Evolutionary conservation across 2,888 invertebrate genomes (phyloP), one percentile per base, ranked within the genome.

Genomic region (Aelia acuminata): DNA sequence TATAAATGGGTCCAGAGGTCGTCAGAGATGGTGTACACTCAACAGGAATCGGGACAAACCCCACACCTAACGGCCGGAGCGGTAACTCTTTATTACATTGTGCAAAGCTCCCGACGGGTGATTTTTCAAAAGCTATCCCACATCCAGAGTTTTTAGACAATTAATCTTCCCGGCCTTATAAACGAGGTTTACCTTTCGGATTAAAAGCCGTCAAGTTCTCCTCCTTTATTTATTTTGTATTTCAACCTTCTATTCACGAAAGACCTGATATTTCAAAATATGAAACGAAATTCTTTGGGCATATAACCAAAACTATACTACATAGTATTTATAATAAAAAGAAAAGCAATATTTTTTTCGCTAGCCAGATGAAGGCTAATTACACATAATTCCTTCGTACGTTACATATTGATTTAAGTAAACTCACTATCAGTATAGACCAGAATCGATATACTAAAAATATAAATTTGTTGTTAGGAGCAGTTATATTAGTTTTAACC

Each of bases 21-120:
- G 63, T 70, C 18, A 70, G 63, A 18, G 18, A 5, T 18, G 63
- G 26, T 35, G 1, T 35, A 70, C n/a, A n/a, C n/a, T n/a, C n/a
- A n/a, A n/a, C 10, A 70, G 18, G 31, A 31, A 63, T 31, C 31
- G 5, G 31, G 35, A 35, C 63, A 70, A 35, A 70, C 35, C 5
- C 31, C 63, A 22, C 5, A 5, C 18, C 1, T 35, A 26, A 70
- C 0, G 31, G 35, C 31, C 63, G 35, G 5, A 18, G 5, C 31
- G 26, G 31, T 63, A 63, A 63, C 63, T 70, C 63, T 70, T 70
- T 35, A 70, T 70, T 70, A 70, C 63, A 35, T 70, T 70, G 31
- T 35, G 26, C 63, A 35, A 70, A 35, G 35, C 31, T 70, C 31
- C 18, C 31, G 18, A 20, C 5, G 18, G 35, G 63, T 35, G 63